Evolutionary conservation across 1,140 invertebrate species (phyloP), one percentile per base, ranked within the genome.

Genomic region (Pseudomyrmex flavicornis): DNA sequence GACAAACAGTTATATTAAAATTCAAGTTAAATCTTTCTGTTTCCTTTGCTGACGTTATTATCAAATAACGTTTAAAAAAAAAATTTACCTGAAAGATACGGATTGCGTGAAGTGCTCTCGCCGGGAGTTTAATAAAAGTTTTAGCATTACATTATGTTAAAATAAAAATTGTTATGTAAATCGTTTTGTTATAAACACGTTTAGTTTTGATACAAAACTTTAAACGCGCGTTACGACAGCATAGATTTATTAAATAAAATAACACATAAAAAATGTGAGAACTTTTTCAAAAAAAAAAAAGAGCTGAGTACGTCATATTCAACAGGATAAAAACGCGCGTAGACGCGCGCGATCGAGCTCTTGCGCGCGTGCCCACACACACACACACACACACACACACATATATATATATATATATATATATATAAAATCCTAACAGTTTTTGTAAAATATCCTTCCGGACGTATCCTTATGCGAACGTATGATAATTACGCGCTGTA

Each of bases 401-500:
- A 35, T 5, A 35, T 35, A 35, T 50, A 66, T 66, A 61, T 80
- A 80, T 50, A 66, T 66, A 61, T 80, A 35, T 5, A 35, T 35
- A 35, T 50, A 66, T 66, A 61, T 80, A 80, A 80, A 79, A 79
- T 72, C 76, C 66, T 80, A 70, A 80, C 70, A 80, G 50, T 80
- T 80, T 80, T 62, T 70, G 76, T 59, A 80, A 80, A 80, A 80
- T 80, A 70, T 70, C 70, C 72, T 80, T 80, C 56, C 54, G 26
- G 17, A 48, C 48, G 35, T 35, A 77, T 77, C 48, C 76, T 80
- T 72, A 70, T 54, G 54, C 66, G 66, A 70, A 35, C 76, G 54
- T 80, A 80, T 80, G 76, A 80, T 80, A 80, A 80, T 80, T 80
- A 80, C 44, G 76, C 44, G 22, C 66, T 59, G 65, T 70, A 80